Base-by-base conservation (phyloP, 2,113 vertebrate species). In the Todiramphus chloris region DNA sequence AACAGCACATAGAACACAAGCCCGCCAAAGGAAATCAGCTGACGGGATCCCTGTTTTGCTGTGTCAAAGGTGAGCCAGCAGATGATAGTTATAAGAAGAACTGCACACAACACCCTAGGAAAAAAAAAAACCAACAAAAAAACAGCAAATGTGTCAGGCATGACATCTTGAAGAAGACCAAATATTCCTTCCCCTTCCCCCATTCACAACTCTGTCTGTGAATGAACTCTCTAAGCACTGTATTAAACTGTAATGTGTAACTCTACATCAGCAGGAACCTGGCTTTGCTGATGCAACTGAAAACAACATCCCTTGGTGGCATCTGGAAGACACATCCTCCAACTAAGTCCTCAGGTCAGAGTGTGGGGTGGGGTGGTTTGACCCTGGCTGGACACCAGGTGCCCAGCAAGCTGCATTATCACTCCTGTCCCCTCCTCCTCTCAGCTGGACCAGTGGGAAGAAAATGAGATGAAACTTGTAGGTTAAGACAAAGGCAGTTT, bases 21-120 rank as follows among this genome's bases (percentile, higher is more conserved):
- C 2, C 99, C 99, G n/a, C 93, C 97, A 72, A 99, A 99, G 30
- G 99, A 99, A 67, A 99, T 97, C 28, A 99, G 89, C 20, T 98
- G 98, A 67, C 27, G 98, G 31, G 69, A 95, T 64, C 98, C 99
- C 72, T 27, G 80, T 82, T 97, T 98, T 73, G 96, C 98, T 5
- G 98, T 99, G 96, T 99, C 98, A 46, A 99, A 96, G 64, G 93
- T 82, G 43, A 99, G 96, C 99, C 99, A 99, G 84, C 95, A 97
- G 76, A 99, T 94, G 31, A 97, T 1, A 3, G n/a, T 92, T 81
- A 96, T 55, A 79, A 97, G 27, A 50, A 98, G 13, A 13, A 39
- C 37, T 63, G 66, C 86, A 93, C 90, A 97, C 8, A 98, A 20
- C 15, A 98, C 68, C 98, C 99, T 99, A 93, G 39, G 20, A 48